Conservation (phyloP, 2,888 invertebrate genomes). For the Dicyrtomina minuta region DNA sequence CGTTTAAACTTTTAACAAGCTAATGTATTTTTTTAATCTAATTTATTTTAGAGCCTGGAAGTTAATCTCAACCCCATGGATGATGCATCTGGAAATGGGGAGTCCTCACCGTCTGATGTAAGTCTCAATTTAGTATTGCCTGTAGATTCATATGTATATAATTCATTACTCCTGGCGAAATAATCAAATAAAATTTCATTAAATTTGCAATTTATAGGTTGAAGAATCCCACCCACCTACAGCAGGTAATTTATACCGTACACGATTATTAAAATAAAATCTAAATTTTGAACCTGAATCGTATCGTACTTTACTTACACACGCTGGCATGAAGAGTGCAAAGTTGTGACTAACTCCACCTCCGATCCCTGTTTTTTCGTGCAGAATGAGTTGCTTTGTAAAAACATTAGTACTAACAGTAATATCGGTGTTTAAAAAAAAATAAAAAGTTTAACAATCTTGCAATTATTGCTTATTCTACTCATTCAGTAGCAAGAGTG, state of each 20-base stretch:
- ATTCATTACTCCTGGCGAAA: no score
- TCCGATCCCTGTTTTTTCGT: constrained; percentile 12
- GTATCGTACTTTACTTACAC: constrained; percentile 13
- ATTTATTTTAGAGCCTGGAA: constrained; percentile 22
- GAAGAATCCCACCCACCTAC: constrained; percentile 31
- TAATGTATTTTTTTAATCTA: background rate
- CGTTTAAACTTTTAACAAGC: background rate
- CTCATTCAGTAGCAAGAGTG: no score
- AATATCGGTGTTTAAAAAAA: no score
- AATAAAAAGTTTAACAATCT: no score
- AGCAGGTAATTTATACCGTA: constrained; percentile 31
- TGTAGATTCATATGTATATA: no score
- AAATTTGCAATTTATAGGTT: constrained; percentile 12
- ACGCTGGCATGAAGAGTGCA: constrained; percentile 22
- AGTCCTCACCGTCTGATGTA: constrained; percentile 38
- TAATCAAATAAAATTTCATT: no score
- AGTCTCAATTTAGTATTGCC: constrained; percentile 5
- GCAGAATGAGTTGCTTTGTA: background rate
- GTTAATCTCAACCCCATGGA: constrained; percentile 25
- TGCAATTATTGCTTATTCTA: no score
- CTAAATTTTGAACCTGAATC: constrained; percentile 10
- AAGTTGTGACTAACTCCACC: constrained; percentile 22
- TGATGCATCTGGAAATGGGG: constrained; percentile 26
- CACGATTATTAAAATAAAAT: background rate
- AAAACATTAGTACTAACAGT: no score